Conservation (phyloP, 2,113 vertebrate species). For the Anser brachyrhynchus region DNA sequence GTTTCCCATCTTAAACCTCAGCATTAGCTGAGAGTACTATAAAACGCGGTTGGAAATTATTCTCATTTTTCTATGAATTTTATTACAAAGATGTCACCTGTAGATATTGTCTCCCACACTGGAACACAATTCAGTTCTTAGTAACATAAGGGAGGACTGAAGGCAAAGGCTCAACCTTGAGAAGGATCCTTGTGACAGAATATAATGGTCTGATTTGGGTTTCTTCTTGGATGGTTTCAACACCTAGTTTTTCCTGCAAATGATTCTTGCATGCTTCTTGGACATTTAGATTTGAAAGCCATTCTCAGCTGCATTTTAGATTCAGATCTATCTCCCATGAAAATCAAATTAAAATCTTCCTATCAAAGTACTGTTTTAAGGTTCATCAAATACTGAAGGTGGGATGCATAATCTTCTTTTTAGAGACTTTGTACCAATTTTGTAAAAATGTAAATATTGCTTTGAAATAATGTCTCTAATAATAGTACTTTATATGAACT, state of each 20-base stretch:
- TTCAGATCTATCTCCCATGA: background rate
- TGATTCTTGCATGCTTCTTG: background rate
- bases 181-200: background rate
- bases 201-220: background rate
- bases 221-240: background rate
- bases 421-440: background rate
- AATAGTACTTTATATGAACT: background rate
- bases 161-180: background rate
- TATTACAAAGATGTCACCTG: background rate
- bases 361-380: background rate
- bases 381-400: background rate
- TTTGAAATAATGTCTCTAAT: background rate
- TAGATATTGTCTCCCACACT: background rate
- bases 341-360: background rate
- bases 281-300: background rate
- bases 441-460: background rate
- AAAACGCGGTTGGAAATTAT: background rate
- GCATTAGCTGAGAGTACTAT: too few species aligned
- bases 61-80: background rate
- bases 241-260: background rate
- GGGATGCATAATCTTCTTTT: background rate
- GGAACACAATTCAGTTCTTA: background rate
- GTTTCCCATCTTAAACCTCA: background rate
- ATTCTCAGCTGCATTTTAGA: background rate
- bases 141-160: background rate